Conservation (phyloP, 1,140 invertebrate genomes). For the Ostrea denselamellosa region DNA sequence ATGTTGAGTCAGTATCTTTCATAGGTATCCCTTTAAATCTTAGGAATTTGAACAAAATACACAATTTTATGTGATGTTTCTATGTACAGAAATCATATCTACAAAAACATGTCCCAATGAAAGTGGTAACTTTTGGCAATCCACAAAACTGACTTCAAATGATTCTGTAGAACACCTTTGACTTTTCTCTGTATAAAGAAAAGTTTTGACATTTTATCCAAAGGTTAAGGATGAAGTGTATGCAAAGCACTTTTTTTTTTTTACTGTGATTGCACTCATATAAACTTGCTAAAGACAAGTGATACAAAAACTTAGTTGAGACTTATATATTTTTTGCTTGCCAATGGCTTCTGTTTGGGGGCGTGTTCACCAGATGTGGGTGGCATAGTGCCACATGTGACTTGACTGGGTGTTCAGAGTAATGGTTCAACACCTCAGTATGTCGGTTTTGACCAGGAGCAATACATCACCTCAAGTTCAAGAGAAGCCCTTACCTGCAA, state of each 20-base stretch:
- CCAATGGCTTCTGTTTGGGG: not conserved
- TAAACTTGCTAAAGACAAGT: not conserved
- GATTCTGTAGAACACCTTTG: no score
- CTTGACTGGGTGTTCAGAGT: conserved; percentile 23
- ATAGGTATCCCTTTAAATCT: no score
- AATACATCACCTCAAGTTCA: not conserved
- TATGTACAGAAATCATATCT: no score
- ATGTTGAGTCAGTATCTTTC: no score
- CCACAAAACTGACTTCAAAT: no score
- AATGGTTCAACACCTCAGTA: conserved; percentile 9
- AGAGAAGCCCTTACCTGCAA: not conserved
- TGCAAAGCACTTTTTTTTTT: not conserved
- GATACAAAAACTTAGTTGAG: not conserved
- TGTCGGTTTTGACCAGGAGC: not conserved
- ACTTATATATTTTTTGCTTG: not conserved
- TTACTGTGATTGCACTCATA: not conserved
- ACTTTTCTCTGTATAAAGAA: no score
- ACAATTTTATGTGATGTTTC: no score
- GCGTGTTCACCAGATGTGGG: not conserved
- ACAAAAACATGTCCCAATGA: no score
- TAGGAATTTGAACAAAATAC: no score
- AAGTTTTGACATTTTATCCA: no score
- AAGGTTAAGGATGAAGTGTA: no score
- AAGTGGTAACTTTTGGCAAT: no score
- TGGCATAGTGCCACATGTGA: conserved; percentile 27